These are phyloP conservation scores for Drosophila percnosoma DNA, from an alignment of 2,888 invertebrate genomes.

Conservation along the genomic window DNA sequence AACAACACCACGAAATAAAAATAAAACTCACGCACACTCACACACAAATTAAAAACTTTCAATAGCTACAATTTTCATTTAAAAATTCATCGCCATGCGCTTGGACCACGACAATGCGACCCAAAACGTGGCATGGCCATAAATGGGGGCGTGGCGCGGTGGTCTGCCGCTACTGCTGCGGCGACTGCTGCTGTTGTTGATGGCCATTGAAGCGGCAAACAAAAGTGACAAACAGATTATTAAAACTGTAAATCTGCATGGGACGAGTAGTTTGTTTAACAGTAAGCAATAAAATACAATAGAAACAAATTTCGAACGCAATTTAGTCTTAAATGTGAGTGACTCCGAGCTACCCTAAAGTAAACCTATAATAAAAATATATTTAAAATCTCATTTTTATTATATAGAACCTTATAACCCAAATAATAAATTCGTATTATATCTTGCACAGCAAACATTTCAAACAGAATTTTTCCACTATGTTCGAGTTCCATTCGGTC, in stretches of 20 bases:
- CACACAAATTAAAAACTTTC: constrained; percentile 80
- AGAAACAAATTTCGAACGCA: constrained; percentile 12
- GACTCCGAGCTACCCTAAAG: constrained; percentile 8
- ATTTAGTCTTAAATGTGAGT: not conserved
- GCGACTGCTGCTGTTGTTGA: constrained; percentile 45
- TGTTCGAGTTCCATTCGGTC: not conserved
- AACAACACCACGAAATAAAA: constrained; percentile 54
- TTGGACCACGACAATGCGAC: constrained; percentile 55
- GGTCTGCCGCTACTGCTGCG: constrained; percentile 7
- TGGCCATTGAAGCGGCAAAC: constrained; percentile 59
- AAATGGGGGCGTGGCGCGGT: not conserved
- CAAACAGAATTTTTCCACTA: not conserved
- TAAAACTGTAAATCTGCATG: constrained; percentile 73
- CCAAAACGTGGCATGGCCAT: constrained; percentile 15
- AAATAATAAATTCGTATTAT: not conserved
- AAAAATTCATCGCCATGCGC: constrained; percentile 77
- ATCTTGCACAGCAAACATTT: not conserved
- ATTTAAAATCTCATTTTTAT: not conserved
- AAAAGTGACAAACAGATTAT: constrained; percentile 77
- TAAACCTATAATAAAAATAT: not conserved
- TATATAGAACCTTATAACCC: not conserved
- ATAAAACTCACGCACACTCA: constrained; percentile 62
- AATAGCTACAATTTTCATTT: constrained; percentile 81
- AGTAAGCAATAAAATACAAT: constrained; percentile 29
- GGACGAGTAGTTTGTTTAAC: constrained; percentile 58